Evolutionary conservation across 2,888 invertebrate species (phyloP).

Genomic region (Tortricodes alternella): DNA sequence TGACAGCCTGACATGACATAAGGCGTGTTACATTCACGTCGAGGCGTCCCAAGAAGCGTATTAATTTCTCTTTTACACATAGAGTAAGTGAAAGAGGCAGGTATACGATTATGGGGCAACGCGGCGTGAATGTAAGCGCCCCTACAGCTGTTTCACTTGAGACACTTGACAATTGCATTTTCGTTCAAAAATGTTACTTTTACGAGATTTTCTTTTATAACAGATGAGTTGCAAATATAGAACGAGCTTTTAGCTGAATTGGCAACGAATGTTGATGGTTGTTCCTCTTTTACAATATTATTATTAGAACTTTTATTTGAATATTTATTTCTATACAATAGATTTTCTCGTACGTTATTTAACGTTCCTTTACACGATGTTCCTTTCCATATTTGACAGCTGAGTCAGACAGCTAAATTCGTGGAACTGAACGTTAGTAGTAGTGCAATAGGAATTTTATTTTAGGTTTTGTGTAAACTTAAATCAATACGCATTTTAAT

Average conservation of each 20-base stretch:
- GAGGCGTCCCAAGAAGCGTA: too few species aligned
- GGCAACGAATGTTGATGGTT: too few species aligned
- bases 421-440: conserved; percentile 13
- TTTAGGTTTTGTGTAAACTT: conserved; percentile 27
- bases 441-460: conserved; percentile 15
- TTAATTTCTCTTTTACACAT: too few species aligned
- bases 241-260: too few species aligned
- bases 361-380: background rate
- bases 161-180: conserved; percentile 13
- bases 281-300: too few species aligned
- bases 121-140: too few species aligned
- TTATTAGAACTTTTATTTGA: too few species aligned
- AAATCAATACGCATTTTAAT: background rate
- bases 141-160: conserved; percentile 20
- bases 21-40: too few species aligned
- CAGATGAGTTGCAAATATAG: background rate
- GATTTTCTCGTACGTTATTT: background rate
- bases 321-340: too few species aligned
- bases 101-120: too few species aligned
- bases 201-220: background rate
- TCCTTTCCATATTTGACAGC: background rate
- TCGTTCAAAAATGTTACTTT: conserved; percentile 5
- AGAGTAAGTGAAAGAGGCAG: too few species aligned
- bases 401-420: conserved; percentile 15
- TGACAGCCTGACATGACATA: too few species aligned